Base-by-base conservation (phyloP, 2,888 invertebrate species). In the Polydesmus complanatus region DNA sequence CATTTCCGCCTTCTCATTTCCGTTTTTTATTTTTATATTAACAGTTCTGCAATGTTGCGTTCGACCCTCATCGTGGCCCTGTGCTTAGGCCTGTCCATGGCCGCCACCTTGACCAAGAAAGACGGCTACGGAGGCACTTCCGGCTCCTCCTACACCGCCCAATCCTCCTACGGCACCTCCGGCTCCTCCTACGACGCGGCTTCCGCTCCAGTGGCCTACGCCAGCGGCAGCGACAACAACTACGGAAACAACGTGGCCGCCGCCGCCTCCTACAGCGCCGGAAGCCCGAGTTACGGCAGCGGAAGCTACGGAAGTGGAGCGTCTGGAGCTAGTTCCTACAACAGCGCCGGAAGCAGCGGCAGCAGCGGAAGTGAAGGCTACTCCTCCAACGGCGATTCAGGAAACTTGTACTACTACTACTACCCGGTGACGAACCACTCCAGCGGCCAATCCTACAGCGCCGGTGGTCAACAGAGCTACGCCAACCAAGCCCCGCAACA, bases 361-460 rank as follows among this genome's bases (percentile, higher is more conserved):
- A 19, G 37, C 21, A 50, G 22, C 19, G 61, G 58, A 8, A 51
- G 61, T 48, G 61, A 64, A 22, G 14, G 37, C 14, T 37, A 37
- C 14, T 37, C 37, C 14, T 37, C 37, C 14, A 37, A 37, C 14
- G 37, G 37, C 37, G 65, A 64, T 50, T 63, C 61, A 25, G 68
- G 68, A 26, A 67, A 68, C 57, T 64, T 68, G 22, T 68, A 68
- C 64, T 68, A 68, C 64, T 68, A 68, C 60, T 68, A 68, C 64
- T 68, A 68, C 63, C 68, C 68, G 22, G 68, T 68, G 8, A 63
- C 64, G 27, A 64, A 62, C n/a, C 60, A 62, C n/a, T 56, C 58
- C n/a, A 55, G 55, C 50, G 26, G 21, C 23, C 37, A 51, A 37
- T 26, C 22, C n/a, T n/a, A 21, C 19, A 55, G 54, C 60, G 53